Conservation (phyloP, 2,888 invertebrate species). For the Drosophila incognita region DNA sequence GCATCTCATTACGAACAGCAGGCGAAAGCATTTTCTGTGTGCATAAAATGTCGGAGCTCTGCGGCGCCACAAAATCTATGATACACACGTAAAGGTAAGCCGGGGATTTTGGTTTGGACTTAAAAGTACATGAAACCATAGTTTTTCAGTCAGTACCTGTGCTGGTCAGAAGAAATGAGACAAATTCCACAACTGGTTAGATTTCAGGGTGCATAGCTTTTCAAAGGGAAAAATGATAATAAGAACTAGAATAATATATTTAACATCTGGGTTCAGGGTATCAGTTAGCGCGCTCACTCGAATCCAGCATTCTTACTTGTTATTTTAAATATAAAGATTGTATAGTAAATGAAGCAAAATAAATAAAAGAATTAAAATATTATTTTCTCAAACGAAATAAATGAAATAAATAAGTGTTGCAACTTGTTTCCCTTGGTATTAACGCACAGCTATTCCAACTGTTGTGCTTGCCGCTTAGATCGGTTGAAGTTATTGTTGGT, state of each 20-base stretch:
- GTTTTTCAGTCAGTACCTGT: not conserved
- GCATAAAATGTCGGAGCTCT: not conserved
- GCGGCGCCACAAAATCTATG: not conserved
- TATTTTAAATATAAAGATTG: not conserved
- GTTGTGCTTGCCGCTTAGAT: not conserved
- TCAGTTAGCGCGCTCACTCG: not conserved
- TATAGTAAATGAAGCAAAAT: not conserved
- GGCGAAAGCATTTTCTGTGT: not conserved
- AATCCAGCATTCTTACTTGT: not conserved
- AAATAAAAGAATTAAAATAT: not conserved
- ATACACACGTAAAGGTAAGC: not conserved
- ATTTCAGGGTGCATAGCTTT: not conserved
- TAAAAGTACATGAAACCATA: not conserved
- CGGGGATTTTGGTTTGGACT: not conserved
- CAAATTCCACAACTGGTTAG: not conserved
- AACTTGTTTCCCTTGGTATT: not conserved
- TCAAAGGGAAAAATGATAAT: not conserved
- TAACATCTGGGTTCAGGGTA: not conserved
- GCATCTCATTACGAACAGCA: not conserved
- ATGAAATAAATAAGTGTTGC: not conserved
- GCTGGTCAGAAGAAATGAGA: not conserved
- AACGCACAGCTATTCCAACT: not conserved
- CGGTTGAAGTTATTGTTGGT: not conserved
- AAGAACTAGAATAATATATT: not conserved
- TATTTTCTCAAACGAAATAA: not conserved